These are phyloP conservation scores for Scaptomyza montana DNA, from an alignment of 1,140 invertebrate genomes.

Conservation along the genomic window DNA sequence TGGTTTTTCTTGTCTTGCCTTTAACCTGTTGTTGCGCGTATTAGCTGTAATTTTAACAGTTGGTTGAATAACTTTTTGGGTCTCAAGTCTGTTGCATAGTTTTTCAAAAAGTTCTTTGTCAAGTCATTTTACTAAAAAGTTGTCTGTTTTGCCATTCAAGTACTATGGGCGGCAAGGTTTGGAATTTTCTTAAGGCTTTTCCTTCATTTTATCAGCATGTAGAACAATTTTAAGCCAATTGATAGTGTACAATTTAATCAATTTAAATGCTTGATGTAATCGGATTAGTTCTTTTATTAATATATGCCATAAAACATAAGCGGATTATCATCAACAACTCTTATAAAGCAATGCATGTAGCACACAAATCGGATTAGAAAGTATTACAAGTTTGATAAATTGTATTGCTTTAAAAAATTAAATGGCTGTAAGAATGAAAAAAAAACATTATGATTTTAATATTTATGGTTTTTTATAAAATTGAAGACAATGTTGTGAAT, in stretches of 20 bases:
- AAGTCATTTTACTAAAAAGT: constrained; percentile 14
- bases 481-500: no score
- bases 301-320: constrained; percentile 35
- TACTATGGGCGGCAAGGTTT: constrained; percentile 14
- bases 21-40: constrained; percentile 64
- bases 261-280: constrained; percentile 23
- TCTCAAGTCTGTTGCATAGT: constrained; percentile 33
- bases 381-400: constrained; percentile 5
- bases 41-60: constrained; percentile 19
- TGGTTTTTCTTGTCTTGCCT: constrained; percentile 9
- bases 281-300: constrained; percentile 20
- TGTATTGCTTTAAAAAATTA: neutral
- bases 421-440: neutral
- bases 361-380: constrained; percentile 6
- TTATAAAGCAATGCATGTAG: constrained; percentile 2
- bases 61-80: constrained; percentile 18
- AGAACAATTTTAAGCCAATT: neutral
- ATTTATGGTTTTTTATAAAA: no score
- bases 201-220: neutral
- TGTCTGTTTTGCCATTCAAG: constrained; percentile 25
- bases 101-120: constrained; percentile 19
- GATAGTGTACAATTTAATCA: constrained; percentile 1
- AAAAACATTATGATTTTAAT: neutral
- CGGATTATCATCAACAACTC: constrained; percentile 23
- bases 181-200: neutral